These are phyloP conservation scores for Gymnothorax javanicus DNA, from an alignment of 2,797 vertebrate genomes.

Conservation along the genomic window DNA sequence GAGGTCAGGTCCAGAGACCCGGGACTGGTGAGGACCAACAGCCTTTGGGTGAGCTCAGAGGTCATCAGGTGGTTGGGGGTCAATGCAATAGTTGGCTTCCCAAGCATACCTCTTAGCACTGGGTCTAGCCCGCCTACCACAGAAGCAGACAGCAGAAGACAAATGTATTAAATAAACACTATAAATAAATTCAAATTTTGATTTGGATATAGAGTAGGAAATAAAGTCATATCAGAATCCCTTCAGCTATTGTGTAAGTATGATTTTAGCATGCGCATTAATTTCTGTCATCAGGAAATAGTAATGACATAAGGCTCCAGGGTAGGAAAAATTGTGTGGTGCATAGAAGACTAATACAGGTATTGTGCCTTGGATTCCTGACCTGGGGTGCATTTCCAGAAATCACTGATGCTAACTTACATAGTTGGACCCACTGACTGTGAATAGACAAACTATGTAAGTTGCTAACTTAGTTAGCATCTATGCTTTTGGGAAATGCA, in stretches of 20 bases:
- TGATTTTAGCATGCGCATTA: background rate
- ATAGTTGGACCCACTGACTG: too few species aligned
- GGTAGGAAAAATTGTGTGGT: background rate
- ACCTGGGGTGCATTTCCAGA: background rate
- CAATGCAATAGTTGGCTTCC: constrained; percentile 72
- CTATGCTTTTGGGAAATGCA: too few species aligned
- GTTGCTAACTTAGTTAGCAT: too few species aligned
- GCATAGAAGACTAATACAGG: background rate
- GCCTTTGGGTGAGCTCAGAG: constrained; percentile 82
- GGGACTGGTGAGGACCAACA: constrained; percentile 76
- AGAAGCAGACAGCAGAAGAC: constrained; percentile 26
- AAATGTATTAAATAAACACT: background rate
- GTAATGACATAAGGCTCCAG: background rate
- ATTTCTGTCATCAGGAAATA: constrained; percentile 3
- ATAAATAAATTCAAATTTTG: background rate
- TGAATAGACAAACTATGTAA: too few species aligned
- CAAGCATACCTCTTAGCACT: constrained; percentile 81
- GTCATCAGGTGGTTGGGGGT: constrained; percentile 75
- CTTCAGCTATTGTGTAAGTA: background rate
- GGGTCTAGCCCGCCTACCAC: constrained; percentile 88
- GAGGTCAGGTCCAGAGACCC: constrained; percentile 85
- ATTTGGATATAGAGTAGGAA: background rate
- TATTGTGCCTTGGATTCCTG: background rate
- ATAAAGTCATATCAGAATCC: background rate
- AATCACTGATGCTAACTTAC: too few species aligned